phyloP scores from a whole-genome alignment of 2,113 vertebrate species.

The Glaucidium brasilianum region DNA sequence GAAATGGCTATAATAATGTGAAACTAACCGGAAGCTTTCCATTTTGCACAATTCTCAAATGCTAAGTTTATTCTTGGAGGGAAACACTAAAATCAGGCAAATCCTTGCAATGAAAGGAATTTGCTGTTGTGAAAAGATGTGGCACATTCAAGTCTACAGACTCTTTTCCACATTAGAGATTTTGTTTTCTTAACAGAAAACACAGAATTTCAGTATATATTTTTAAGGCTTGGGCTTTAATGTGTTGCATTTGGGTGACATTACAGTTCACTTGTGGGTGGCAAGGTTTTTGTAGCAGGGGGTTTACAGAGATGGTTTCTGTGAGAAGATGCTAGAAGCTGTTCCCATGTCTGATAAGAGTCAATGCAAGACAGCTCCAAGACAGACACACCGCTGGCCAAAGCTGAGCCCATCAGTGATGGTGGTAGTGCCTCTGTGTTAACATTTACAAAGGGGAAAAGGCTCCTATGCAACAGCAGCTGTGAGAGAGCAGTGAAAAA shows the following conservation, averaged over 20 bases:
- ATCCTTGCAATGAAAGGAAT: not conserved
- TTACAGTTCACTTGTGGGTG: not conserved
- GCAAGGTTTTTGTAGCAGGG: not conserved
- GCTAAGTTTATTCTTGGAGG: not conserved
- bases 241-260: not conserved
- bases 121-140: not conserved
- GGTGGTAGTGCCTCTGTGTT: not conserved
- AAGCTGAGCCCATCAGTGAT: accelerated
- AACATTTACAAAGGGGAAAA: not conserved
- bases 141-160: not conserved
- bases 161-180: not conserved
- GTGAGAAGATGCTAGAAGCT: not conserved
- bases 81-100: not conserved
- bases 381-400: accelerated
- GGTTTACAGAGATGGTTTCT: not conserved
- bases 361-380: not conserved
- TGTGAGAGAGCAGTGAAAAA: not conserved
- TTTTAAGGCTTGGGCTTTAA: not conserved
- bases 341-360: not conserved
- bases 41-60: not conserved
- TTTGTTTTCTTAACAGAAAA: not conserved
- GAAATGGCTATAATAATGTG: not conserved
- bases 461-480: not conserved
- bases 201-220: not conserved
- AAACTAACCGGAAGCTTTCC: not conserved